Evolutionary conservation across 2,888 invertebrate genomes (phyloP).

Genomic region (Trypoxylon attenuatum): DNA sequence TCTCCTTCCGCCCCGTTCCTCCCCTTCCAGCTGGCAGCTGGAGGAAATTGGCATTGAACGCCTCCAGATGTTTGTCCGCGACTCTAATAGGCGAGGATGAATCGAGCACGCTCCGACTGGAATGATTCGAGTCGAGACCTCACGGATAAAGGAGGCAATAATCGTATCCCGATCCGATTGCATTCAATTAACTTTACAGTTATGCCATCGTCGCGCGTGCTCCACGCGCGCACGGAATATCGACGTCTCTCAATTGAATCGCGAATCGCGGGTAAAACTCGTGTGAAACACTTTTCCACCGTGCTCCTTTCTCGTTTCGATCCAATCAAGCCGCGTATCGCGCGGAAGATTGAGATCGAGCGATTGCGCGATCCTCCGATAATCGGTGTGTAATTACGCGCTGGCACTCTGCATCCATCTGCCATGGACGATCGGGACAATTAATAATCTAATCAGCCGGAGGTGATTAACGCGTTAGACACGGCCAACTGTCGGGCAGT

Average conservation of each 20-base stretch:
- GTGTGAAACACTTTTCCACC: not conserved
- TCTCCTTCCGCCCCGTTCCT: no score
- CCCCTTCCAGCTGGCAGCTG: no score
- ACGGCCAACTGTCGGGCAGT: conserved; percentile 40
- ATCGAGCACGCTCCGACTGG: no score
- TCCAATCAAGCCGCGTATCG: conserved; percentile 10
- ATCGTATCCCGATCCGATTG: not conserved
- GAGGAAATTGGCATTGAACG: no score
- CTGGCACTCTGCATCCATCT: conserved; percentile 46
- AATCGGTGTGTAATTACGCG: conserved; percentile 69
- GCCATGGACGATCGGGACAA: conserved; percentile 41
- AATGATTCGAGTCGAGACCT: not conserved
- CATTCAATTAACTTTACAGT: not conserved
- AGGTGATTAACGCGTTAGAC: conserved; percentile 53
- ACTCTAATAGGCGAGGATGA: no score
- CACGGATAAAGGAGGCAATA: not conserved
- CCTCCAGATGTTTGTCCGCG: no score
- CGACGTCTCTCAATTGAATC: not conserved
- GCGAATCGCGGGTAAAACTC: not conserved
- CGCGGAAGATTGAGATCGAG: conserved; percentile 48
- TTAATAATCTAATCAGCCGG: conserved; percentile 55
- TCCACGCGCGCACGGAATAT: not conserved
- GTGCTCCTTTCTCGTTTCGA: not conserved
- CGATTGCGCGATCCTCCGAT: conserved; percentile 69
- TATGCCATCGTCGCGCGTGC: not conserved